These are phyloP conservation scores for Micropoecilia bifurca DNA, from an alignment of 2,797 vertebrate genomes.

Conservation along the genomic window DNA sequence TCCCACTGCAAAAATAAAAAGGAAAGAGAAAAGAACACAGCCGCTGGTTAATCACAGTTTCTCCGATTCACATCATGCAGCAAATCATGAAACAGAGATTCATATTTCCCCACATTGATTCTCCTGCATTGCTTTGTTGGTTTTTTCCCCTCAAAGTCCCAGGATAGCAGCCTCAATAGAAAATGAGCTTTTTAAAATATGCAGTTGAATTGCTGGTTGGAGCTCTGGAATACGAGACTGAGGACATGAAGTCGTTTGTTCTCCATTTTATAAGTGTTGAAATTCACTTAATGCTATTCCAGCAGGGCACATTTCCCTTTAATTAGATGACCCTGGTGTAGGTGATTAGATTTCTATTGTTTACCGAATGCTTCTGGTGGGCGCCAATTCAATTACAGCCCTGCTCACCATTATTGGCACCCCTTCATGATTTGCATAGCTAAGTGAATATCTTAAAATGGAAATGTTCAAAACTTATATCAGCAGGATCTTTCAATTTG, in stretches of 20 bases:
- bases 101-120: no score
- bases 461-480: no score
- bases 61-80: conserved; percentile 9
- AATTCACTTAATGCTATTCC: conserved; percentile 49
- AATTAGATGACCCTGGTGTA: conserved; percentile 54
- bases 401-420: no score
- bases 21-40: conserved; percentile 23
- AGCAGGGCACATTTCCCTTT: conserved; percentile 42
- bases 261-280: conserved; percentile 33
- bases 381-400: conserved; percentile 30
- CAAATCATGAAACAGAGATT: conserved; percentile 5
- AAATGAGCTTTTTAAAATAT: conserved; percentile 18
- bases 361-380: conserved; percentile 36
- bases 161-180: no score
- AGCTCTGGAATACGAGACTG: not conserved
- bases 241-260: conserved; percentile 27
- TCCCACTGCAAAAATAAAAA: conserved; percentile 87
- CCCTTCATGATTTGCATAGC: no score
- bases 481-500: no score
- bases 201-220: conserved; percentile 20
- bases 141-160: not conserved
- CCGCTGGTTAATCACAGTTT: conserved; percentile 31
- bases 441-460: no score
- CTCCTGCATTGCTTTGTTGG: not conserved
- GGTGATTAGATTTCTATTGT: conserved; percentile 66